Percentiles rank a stretch among this genome's conserved stretches.
phyloP scores from a whole-genome alignment of 2,888 invertebrate species.

The Vesta saturnalis region DNA sequence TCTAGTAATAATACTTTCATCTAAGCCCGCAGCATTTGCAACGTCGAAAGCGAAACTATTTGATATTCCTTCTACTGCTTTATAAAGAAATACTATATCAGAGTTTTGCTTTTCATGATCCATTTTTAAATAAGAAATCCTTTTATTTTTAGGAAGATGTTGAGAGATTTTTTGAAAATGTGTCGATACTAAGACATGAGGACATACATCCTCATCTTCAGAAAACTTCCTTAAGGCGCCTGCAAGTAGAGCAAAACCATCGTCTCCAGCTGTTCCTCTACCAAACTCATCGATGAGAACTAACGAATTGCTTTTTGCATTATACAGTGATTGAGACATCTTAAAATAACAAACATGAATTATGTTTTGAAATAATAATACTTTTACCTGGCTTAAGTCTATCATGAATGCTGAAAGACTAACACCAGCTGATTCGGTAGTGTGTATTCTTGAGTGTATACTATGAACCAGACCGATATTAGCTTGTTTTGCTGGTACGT shows the following conservation, averaged over 20 bases:
- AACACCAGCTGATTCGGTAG: conserved; percentile 79
- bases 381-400: conserved; percentile 80
- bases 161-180: conserved; percentile 76
- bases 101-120: conserved; percentile 48
- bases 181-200: conserved; percentile 81
- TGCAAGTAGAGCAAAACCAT: conserved; percentile 79
- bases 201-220: conserved; percentile 66
- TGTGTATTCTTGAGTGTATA: conserved; percentile 80
- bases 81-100: conserved; percentile 73
- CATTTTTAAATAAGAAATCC: conserved; percentile 55
- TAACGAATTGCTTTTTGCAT: conserved; percentile 73
- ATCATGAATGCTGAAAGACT: conserved; percentile 88
- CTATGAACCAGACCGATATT: conserved; percentile 76
- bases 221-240: conserved; percentile 76
- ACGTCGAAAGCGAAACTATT: conserved; percentile 75
- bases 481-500: conserved; percentile 83
- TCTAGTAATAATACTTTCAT: conserved; percentile 64
- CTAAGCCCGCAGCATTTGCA: conserved; percentile 70
- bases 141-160: conserved; percentile 66
- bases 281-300: conserved; percentile 92
- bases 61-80: conserved; percentile 69
- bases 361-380: not conserved
- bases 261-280: conserved; percentile 80
- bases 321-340: conserved; percentile 77
- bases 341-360: conserved; percentile 56